Base-by-base conservation (phyloP, 1,140 invertebrate genomes). In the Heliconius hewitsoni region DNA sequence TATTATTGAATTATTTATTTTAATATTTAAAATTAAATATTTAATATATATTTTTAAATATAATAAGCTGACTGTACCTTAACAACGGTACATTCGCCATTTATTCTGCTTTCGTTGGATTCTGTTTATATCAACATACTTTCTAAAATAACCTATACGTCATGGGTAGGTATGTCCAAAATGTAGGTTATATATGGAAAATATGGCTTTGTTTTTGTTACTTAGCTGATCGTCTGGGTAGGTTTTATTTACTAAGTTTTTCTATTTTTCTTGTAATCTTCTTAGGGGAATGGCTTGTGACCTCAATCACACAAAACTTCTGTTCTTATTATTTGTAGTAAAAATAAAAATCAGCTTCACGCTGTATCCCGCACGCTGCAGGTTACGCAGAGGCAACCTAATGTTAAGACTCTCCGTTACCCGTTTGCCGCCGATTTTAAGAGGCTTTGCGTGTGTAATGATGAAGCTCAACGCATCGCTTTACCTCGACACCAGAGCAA, bases 131-230 rank as follows among this genome's bases (percentile, higher is more conserved):
- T 77, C 79, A 81, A 79, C 52, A 77, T 39, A 81, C 76, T 75
- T 80, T 77, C 81, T 74, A 85, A 87, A 83, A 85, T 88, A 84
- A 3, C 55, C 3, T 23, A 60, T 60, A 27, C 8, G 8, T 19
- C 81, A 87, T 85, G 78, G n/a, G 9, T 57, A 57, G 9, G 3
- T 57, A 57, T 23, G 83, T 82, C 80, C 78, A 27, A 57, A 66
- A 30, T 30, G 60, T 77, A 80, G 74, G 78, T 85, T 81, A 73
- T 66, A 30, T 27, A 66, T 66, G 74, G 85, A 84, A 87, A 87
- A 88, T 88, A 89, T 87, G 52, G 83, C 82, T 83, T 87, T 89
- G 89, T 91, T 91, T 89, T 90, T 79, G 85, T 88, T 83, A 87
- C 72, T 73, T 42, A 81, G 78, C 80, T 80, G 79, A 82, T 83